Evolutionary conservation across 2,113 vertebrate species (phyloP).

Genomic region (Dermatemys mawii): DNA sequence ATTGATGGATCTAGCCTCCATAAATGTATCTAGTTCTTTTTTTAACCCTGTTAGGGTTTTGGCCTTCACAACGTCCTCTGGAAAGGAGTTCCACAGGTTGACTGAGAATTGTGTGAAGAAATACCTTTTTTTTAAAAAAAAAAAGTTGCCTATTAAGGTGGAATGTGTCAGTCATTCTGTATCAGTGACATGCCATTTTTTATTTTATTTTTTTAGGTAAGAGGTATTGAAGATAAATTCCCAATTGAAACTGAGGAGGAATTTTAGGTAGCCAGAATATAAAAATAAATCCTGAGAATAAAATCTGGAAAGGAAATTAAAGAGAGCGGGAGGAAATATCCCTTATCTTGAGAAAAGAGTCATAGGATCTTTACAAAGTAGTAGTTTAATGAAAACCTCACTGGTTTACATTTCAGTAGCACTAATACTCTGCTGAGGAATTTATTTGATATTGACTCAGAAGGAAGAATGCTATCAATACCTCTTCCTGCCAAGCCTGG

Average conservation of each 20-base stretch:
- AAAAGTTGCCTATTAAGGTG: neutral
- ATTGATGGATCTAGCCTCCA: too few species aligned
- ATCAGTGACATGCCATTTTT: neutral
- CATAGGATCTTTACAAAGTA: neutral
- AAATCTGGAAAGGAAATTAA: neutral
- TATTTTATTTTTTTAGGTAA: neutral
- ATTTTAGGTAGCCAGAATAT: neutral
- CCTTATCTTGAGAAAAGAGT: neutral
- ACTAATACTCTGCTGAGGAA: accelerated
- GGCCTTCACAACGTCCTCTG: too few species aligned
- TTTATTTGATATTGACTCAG: accelerated
- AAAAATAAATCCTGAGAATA: neutral
- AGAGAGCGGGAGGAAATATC: neutral
- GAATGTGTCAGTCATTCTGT: neutral
- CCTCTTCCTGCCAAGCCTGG: neutral
- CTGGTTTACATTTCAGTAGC: neutral
- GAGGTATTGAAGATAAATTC: neutral
- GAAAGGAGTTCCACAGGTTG: too few species aligned
- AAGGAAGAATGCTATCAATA: neutral
- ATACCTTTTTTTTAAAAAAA: too few species aligned
- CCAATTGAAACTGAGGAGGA: neutral
- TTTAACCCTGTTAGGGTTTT: too few species aligned
- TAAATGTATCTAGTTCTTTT: too few species aligned
- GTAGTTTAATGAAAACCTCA: too few species aligned
- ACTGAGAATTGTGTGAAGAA: too few species aligned